These are phyloP conservation scores for Pterobdella sp. DNA, from an alignment of 2,888 invertebrate genomes.

Conservation along the genomic window DNA sequence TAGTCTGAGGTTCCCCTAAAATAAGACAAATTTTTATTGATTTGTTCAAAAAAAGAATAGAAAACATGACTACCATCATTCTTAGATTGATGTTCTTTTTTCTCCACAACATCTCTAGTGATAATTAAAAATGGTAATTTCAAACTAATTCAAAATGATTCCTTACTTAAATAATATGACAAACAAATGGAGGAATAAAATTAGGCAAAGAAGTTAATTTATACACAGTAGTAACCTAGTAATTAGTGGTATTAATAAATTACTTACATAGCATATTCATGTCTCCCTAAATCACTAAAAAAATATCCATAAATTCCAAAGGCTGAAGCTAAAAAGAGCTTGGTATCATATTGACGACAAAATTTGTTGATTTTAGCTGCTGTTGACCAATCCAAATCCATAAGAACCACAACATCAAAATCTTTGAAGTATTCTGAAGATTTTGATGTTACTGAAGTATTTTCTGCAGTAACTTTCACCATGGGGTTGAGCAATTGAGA, in stretches of 20 bases:
- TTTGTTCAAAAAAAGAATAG: too few relatives aligned
- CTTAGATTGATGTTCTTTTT: too few relatives aligned
- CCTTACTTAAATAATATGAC: not conserved
- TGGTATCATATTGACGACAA: slow-evolving; percentile 59
- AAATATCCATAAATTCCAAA: slow-evolving; percentile 87
- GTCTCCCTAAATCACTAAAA: slow-evolving; percentile 77
- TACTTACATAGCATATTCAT: slow-evolving; percentile 66
- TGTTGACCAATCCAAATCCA: slow-evolving; percentile 65
- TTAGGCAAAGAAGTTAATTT: not conserved
- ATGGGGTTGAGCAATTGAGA: slow-evolving; percentile 83
- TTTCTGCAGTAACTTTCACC: slow-evolving; percentile 65
- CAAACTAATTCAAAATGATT: too few relatives aligned
- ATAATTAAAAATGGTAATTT: too few relatives aligned
- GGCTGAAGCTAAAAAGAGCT: slow-evolving; percentile 81
- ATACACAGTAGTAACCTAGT: not conserved
- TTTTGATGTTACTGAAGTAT: slow-evolving; percentile 61
- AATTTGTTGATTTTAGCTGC: slow-evolving; percentile 66
- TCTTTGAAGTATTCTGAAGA: slow-evolving; percentile 62
- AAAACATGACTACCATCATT: too few relatives aligned
- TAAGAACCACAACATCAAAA: slow-evolving; percentile 77
- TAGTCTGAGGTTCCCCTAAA: not conserved
- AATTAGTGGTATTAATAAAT: not conserved
- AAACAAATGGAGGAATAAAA: not conserved
- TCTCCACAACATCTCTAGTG: too few relatives aligned
- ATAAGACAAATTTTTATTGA: too few relatives aligned